Evolutionary conservation across 2,888 invertebrate species (phyloP).

Genomic region (Entomobrya proxima): DNA sequence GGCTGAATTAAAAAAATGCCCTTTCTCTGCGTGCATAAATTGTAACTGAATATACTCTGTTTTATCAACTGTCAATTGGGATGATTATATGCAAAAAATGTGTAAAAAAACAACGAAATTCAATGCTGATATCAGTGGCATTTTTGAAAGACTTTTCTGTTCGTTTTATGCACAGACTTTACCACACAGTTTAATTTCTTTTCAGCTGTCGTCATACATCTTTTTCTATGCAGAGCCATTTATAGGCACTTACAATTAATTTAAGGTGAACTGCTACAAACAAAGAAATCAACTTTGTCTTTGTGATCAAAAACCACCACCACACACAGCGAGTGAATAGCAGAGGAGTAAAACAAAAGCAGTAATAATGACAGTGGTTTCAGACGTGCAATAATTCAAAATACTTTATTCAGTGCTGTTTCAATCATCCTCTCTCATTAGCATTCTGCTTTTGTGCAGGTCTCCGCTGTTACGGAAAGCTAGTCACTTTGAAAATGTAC

Average conservation of each 20-base stretch:
- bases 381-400: background rate
- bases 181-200: background rate
- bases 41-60: background rate
- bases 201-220: background rate
- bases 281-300: background rate
- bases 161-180: no score
- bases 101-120: background rate
- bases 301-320: background rate
- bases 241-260: slow-evolving; percentile 8
- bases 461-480: no score
- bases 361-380: background rate
- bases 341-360: background rate
- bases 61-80: background rate
- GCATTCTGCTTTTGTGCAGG: no score
- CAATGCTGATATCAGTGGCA: background rate
- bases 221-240: background rate
- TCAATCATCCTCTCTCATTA: no score
- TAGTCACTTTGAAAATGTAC: no score
- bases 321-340: background rate
- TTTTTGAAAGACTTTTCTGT: background rate
- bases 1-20: background rate
- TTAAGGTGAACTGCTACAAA: background rate
- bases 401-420: no score
- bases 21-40: background rate
- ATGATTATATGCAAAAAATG: background rate